Base-by-base conservation (phyloP, 2,113 vertebrate species). In the Benitochromis conjunctus region DNA sequence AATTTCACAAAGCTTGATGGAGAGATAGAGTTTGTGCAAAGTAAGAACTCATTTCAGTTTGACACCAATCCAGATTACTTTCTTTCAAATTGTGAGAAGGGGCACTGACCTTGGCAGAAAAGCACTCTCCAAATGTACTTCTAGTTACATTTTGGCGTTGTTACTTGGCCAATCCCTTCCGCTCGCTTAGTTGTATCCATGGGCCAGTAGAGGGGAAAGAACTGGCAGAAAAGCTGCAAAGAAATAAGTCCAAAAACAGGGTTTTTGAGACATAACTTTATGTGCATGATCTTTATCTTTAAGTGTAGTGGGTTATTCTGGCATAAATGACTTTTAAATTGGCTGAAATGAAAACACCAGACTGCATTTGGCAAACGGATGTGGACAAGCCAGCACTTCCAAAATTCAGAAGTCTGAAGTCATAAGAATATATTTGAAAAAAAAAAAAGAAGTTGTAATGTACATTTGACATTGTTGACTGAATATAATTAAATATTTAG, bases 291-390 rank as follows among this genome's bases (percentile, higher is more conserved):
- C 43, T 77, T 85, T 74, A 77, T 88, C 78, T 87, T 86, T 83
- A 85, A 91, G 76, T 89, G 69, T 81, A 74, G 86, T 92, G 84
- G 84, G 81, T 79, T 84, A 83, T 86, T 85, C 62, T 90, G 88
- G 90, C 88, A 90, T 38, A 48, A 9, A 83, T 24, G 55, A 79
- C 18, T 31, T 21, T 57, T 54, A 81, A 58, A 83, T 46, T 85
- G 86, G 77, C 64, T 76, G 53, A 58, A 58, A 84, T 46, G 8
- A 54, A 81, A 66, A 43, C 46, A 71, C 34, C 26, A 85, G 82
- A 71, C 18, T 88, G 82, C 56, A 29, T 80, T 88, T 85, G 90
- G 84, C 64, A 88, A 74, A 78, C 34, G 14, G 24, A 92, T 81
- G 80, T 54, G 79, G 60, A 38, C 76, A 88, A 62, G n/a, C 19